A percentile compares a stretch with the other conserved stretches of the same genome.
These are phyloP conservation scores for Mormoops blainvillei DNA, from an alignment of 2,113 vertebrate genomes.

Conservation along the genomic window DNA sequence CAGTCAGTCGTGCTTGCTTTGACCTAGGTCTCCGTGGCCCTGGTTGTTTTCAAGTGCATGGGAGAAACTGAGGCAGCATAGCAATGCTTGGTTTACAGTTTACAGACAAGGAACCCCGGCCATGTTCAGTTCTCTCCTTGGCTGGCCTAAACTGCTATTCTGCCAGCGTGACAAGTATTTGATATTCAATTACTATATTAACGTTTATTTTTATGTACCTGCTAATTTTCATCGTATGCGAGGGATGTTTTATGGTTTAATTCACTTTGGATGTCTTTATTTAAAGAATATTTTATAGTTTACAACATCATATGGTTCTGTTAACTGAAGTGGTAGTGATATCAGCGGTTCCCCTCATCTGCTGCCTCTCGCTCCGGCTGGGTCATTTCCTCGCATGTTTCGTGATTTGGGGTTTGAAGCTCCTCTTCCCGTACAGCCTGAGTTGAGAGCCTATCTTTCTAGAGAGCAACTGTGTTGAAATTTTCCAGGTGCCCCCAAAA, in stretches of 20 bases:
- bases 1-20: not conserved
- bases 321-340: not conserved
- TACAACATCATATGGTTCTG: not conserved
- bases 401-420: not conserved
- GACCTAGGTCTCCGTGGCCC: not conserved
- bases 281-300: not conserved
- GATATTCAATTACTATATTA: not conserved
- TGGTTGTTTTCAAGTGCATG: not conserved
- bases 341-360: not conserved
- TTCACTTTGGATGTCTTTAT: not conserved
- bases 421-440: not conserved
- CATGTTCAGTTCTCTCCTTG: not conserved
- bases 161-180: not conserved
- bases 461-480: not conserved
- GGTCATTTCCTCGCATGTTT: not conserved
- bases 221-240: not conserved
- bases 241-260: not conserved
- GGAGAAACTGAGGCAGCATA: not conserved
- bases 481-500: not conserved
- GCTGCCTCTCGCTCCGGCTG: not conserved
- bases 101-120: not conserved
- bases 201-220: not conserved
- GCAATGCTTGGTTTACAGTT: no score
- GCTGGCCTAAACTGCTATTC: not conserved
- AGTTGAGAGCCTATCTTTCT: not conserved